Conservation (phyloP, 2,888 invertebrate species). For the Muscina levida region DNA sequence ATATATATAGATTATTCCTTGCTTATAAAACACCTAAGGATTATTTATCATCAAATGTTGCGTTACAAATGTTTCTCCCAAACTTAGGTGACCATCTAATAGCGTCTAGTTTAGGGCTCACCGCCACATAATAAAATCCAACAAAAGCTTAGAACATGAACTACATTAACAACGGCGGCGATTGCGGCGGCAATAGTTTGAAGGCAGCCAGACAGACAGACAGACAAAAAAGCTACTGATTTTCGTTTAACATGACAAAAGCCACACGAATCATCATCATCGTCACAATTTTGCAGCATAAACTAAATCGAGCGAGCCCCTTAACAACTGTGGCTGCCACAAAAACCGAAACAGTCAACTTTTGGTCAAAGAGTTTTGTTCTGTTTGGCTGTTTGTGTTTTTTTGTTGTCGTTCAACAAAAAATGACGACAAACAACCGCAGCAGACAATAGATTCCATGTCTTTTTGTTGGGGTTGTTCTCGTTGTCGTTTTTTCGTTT, state of each 20-base stretch:
- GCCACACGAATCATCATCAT: slow-evolving; percentile 59
- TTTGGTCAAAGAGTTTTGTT: slow-evolving; percentile 18
- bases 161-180: slow-evolving; percentile 65
- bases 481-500: background rate
- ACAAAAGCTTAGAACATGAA: slow-evolving; percentile 52
- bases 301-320: slow-evolving; percentile 33
- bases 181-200: slow-evolving; percentile 61
- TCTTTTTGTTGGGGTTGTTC: background rate
- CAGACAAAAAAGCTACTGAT: slow-evolving; percentile 48
- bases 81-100: background rate
- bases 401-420: slow-evolving; percentile 14
- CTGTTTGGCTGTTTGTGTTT: no score
- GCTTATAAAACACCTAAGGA: no score
- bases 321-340: slow-evolving; percentile 28
- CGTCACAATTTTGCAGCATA: slow-evolving; percentile 50
- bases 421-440: slow-evolving; percentile 57
- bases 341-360: slow-evolving; percentile 40
- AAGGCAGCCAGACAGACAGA: slow-evolving; percentile 32
- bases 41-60: background rate
- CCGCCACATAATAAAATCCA: slow-evolving; percentile 39
- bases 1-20: no score
- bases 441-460: slow-evolving; percentile 41
- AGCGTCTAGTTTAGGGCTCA: background rate
- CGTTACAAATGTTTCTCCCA: background rate
- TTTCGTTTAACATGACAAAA: slow-evolving; percentile 57